Evolutionary conservation across 2,113 vertebrate species (phyloP).

Genomic region (Platysternon megacephalum): DNA sequence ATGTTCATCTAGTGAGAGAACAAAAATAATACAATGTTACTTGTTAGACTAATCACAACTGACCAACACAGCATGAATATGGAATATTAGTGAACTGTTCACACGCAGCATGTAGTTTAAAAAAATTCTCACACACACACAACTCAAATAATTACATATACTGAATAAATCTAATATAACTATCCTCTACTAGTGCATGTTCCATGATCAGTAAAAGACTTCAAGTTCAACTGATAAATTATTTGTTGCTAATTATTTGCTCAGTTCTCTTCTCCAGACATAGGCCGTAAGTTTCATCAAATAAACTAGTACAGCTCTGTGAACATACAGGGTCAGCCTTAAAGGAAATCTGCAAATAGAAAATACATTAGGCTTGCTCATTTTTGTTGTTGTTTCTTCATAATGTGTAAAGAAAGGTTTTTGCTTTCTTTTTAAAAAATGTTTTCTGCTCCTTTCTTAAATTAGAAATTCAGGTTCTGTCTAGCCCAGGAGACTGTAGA

Average conservation of each 20-base stretch:
- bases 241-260: neutral
- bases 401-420: neutral
- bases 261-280: neutral
- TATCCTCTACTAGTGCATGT: neutral
- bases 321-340: rapidly evolving
- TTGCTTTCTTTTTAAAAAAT: neutral
- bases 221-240: neutral
- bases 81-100: neutral
- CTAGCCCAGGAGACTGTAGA: neutral
- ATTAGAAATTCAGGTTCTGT: neutral
- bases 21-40: neutral
- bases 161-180: neutral
- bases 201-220: neutral
- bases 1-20: neutral
- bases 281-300: neutral
- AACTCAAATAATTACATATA: neutral
- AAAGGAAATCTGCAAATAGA: rapidly evolving
- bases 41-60: neutral
- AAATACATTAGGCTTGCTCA: neutral
- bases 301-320: neutral
- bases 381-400: neutral
- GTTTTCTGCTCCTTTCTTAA: neutral
- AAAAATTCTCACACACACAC: neutral
- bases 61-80: neutral
- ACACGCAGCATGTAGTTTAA: neutral